Evolutionary conservation across 1,140 invertebrate species (phyloP), one percentile per base, ranked within the genome.

Genomic region (Rhyzopertha dominica): DNA sequence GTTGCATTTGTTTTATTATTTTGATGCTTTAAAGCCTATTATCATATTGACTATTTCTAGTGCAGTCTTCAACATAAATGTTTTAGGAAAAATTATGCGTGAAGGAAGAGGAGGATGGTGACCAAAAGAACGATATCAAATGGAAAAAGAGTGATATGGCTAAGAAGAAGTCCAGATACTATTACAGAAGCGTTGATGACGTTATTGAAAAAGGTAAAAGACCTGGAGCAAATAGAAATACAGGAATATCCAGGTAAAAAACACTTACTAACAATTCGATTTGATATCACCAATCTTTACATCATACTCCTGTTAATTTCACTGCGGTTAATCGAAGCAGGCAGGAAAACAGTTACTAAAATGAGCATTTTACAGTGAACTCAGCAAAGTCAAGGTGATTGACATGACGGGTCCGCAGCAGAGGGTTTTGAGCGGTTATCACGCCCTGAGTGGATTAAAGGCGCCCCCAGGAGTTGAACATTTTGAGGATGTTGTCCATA

Each of bases 391-490:
- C n/a, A 95, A 98, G 63, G 94, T 99, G 4, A 98, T 99, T 48
- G 96, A 99, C 65, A 93, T 98, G 91, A 98, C 95, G 24, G 95
- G 95, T 2, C 90, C 88, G 0, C 90, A 98, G 66, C 85, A 91
- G 60, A 78, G 90, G 55, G 87, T 98, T 22, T 74, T 99, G 0
- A 92, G 90, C 65, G 92, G 94, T 9, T 98, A 97, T 66, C 92
- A 96, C 72, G 92, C 94, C 0, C 84, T 73, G 67, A 66, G 74
- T 76, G 65, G 76, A 78, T 65, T 78, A 76, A 70, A 79, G 71
- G 53, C 75, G 56, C 53, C 74, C 12, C 67, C 65, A 46, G 65
- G 70, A 5, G 78, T 78, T 47, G 75, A 79, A 45, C 69, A 79
- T 14, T 80, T 70, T 58, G 78, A 81, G 51, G 72, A 78, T 51